Evolutionary conservation across 2,888 invertebrate genomes (phyloP).

Genomic region (Drosophila tanythrix): DNA sequence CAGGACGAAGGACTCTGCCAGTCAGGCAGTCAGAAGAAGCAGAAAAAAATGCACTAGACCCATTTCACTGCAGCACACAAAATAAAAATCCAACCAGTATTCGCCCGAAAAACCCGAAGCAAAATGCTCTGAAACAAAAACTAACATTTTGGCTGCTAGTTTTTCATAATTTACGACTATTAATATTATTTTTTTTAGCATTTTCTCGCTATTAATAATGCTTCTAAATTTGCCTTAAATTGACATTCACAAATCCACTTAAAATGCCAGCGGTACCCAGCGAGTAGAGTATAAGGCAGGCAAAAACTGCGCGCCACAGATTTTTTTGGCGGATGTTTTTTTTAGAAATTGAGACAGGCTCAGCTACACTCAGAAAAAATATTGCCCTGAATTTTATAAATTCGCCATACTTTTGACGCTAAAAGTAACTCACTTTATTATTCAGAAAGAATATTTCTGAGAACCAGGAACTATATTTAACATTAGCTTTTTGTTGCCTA

Average conservation of each 20-base stretch:
- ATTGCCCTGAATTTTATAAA: neutral
- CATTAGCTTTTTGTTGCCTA: neutral
- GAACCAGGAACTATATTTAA: neutral
- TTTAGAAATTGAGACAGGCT: neutral
- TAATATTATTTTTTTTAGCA: neutral
- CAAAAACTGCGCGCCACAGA: neutral
- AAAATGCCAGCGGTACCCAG: neutral
- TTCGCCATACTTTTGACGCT: no score
- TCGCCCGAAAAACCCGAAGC: constrained; percentile 7
- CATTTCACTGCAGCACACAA: constrained; percentile 43
- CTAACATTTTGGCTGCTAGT: neutral
- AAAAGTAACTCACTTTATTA: neutral
- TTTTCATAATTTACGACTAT: neutral
- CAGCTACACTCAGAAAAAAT: neutral
- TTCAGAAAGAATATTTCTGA: neutral
- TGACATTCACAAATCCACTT: neutral
- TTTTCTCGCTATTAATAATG: neutral
- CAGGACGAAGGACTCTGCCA: constrained; percentile 1
- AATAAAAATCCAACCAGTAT: constrained; percentile 14
- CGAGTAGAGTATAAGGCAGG: neutral
- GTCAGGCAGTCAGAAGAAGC: constrained; percentile 43
- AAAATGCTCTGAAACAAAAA: constrained; percentile 6
- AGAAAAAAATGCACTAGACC: constrained; percentile 68
- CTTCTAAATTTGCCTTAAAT: neutral
- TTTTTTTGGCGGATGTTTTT: neutral